A percentile compares a stretch with the other conserved stretches of the same genome.
Conservation (phyloP, 2,797 vertebrate species). For the Lagodon rhomboides region DNA sequence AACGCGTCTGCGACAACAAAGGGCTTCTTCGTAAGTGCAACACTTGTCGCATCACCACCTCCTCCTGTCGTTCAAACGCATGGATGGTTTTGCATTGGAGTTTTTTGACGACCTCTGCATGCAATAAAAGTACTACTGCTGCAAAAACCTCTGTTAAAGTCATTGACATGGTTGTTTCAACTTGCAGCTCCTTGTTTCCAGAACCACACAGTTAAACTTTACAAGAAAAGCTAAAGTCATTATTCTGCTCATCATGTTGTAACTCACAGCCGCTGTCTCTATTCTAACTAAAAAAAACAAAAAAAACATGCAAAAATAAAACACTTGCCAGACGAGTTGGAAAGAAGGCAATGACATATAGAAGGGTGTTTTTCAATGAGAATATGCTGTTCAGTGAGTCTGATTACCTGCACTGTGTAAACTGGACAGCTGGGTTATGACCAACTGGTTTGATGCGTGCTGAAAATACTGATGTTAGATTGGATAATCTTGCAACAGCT, state of each 20-base stretch:
- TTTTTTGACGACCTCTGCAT: neutral
- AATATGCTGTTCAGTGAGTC: neutral
- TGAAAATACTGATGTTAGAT: neutral
- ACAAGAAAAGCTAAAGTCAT: neutral
- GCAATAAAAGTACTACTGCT: neutral
- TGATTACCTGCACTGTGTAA: conserved; percentile 7
- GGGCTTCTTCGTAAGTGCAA: neutral
- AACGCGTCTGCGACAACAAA: neutral
- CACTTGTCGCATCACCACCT: neutral
- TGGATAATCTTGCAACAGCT: neutral
- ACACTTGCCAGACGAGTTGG: neutral
- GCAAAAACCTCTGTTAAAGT: neutral
- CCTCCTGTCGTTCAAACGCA: neutral
- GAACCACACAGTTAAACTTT: neutral
- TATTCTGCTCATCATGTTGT: neutral
- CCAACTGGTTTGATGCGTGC: neutral
- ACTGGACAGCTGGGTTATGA: neutral
- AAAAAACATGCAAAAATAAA: too few species aligned
- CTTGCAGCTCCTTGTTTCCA: neutral
- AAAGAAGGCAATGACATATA: neutral
- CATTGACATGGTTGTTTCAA: neutral
- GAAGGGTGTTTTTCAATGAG: neutral
- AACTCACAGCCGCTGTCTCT: neutral
- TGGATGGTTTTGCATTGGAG: neutral
- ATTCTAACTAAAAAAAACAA: neutral